Base-by-base conservation (phyloP, 2,888 invertebrate genomes). In the Orchesellides sinensis region DNA sequence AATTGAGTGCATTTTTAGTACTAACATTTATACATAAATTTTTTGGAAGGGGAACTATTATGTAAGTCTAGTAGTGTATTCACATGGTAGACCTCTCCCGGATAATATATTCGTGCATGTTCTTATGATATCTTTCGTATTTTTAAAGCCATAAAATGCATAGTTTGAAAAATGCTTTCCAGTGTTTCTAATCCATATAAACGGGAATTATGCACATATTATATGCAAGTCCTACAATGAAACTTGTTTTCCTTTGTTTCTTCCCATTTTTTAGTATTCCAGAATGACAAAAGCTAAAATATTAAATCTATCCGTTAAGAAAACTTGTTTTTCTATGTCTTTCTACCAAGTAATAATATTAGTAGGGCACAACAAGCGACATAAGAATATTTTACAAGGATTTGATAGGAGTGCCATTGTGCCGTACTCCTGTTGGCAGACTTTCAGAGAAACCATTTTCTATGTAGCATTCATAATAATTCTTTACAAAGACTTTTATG, bases 171-270 rank as follows among this genome's bases (percentile, higher is more conserved):
- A 52, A 21, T 8, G 35, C 19, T n/a, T 52, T 23, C 32, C 47
- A 27, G 23, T 70, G 45, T 59, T 61, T 59, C n/a, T 61, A 61
- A 72, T 73, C 61, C 73, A 5, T 59, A 59, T 72, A 72, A 61
- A 73, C 47, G 47, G 61, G 63, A 61, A 73, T 63, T 63, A 73
- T 73, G 63, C 61, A 73, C 29, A 73, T 61, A 73, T 73, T 73
- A 73, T n/a, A n/a, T 73, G 73, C 73, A 73, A 63, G 73, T 63
- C 61, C 35, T 73, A 73, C 61, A 73, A 73, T 29, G 5, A 45
- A 54, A 56, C 69, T 56, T 29, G 35, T 40, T 5, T 29, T 49
- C 27, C 25, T 27, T 23, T 52, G 73, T 45, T 73, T 49, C 21
- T 49, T 63, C 73, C 35, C 25, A 23, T 73, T 73, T 73, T 73